Conservation (phyloP, 2,888 invertebrate genomes). For the Drosophila flavopinicola region DNA sequence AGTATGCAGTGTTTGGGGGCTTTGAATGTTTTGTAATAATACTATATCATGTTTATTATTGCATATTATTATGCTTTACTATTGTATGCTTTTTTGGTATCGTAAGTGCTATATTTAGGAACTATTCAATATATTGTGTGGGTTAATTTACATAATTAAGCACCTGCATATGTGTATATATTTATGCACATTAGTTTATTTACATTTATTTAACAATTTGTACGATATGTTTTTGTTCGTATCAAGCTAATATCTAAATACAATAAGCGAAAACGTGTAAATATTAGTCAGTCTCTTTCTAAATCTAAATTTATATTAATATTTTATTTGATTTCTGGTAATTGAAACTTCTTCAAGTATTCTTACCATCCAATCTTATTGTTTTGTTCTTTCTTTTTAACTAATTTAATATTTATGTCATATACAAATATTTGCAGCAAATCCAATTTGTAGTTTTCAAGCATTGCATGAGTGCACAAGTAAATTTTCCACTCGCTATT, state of each 20-base stretch:
- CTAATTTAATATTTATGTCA: background rate
- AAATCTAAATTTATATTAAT: background rate
- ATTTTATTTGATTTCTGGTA: background rate
- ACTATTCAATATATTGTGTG: background rate
- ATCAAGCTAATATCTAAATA: too few species aligned
- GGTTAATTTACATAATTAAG: too few species aligned
- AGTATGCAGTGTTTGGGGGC: background rate
- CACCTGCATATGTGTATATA: too few species aligned
- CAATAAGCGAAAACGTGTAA: too few species aligned
- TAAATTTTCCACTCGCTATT: constrained; percentile 29
- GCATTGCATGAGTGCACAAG: background rate
- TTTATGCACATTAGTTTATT: too few species aligned
- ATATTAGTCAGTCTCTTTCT: too few species aligned
- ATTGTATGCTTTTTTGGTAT: too few species aligned
- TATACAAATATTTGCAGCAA: background rate
- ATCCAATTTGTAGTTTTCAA: constrained; percentile 2
- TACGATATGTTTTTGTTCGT: too few species aligned
- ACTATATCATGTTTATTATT: background rate
- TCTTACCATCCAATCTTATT: background rate
- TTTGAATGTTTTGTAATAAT: constrained; percentile 2
- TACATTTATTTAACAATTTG: too few species aligned
- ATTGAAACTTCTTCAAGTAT: too few species aligned
- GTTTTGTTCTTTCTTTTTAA: background rate
- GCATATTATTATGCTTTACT: background rate
- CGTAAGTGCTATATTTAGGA: background rate